These are phyloP conservation scores for Pyrrhia umbra DNA, from an alignment of 2,888 invertebrate genomes.

Conservation along the genomic window DNA sequence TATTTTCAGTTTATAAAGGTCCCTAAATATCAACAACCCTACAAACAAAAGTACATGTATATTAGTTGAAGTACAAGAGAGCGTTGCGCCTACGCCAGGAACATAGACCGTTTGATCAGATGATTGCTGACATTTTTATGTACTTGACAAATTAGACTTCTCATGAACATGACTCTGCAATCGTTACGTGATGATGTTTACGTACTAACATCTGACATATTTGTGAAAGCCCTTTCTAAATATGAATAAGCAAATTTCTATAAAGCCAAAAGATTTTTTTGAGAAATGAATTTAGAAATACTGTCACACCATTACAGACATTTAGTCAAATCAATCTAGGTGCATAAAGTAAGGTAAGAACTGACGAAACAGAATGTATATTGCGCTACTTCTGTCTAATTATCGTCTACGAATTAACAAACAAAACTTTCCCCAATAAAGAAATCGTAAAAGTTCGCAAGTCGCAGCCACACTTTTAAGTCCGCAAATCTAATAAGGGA, in stretches of 20 bases:
- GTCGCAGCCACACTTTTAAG: background rate
- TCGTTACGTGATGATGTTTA: constrained; percentile 37
- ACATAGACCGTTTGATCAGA: constrained; percentile 60
- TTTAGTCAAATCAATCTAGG: background rate
- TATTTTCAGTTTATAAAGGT: background rate
- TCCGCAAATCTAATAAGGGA: background rate
- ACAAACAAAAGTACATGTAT: constrained; percentile 18
- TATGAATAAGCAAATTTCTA: constrained; percentile 25
- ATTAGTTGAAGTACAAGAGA: constrained; percentile 44
- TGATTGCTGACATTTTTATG: constrained; percentile 65
- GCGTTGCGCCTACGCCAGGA: constrained; percentile 65
- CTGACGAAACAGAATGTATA: no score
- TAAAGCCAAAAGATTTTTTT: constrained; percentile 11
- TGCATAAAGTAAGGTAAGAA: background rate
- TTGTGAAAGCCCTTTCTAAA: constrained; percentile 47
- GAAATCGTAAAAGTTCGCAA: background rate
- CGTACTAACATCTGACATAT: constrained; percentile 24
- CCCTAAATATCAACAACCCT: constrained; percentile 48
- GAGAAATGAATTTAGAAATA: constrained; percentile 16
- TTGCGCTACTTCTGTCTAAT: no score
- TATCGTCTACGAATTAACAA: background rate
- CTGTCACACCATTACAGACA: constrained; percentile 16
- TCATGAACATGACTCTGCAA: constrained; percentile 41
- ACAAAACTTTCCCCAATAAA: background rate
- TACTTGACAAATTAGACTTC: constrained; percentile 53